These are phyloP conservation scores for Tragopan temminckii DNA, from an alignment of 2,797 vertebrate species.

Conservation along the genomic window DNA sequence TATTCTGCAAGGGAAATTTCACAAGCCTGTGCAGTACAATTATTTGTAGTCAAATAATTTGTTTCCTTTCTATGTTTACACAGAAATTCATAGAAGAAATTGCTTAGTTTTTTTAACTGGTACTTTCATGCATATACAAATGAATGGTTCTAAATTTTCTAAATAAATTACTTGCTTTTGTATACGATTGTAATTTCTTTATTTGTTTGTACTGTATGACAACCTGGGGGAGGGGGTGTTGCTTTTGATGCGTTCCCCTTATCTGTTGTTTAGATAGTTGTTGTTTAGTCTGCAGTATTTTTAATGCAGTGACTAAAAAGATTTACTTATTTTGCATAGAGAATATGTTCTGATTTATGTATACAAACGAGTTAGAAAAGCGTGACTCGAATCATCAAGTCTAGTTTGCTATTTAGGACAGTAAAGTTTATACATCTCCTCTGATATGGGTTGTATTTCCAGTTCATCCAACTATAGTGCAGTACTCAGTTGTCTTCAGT, in stretches of 20 bases:
- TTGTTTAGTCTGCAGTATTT: no score
- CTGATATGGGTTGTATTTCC: background rate
- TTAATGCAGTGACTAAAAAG: background rate
- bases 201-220: background rate
- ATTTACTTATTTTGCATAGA: background rate
- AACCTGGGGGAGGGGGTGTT: background rate
- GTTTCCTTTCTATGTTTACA: constrained; percentile 42
- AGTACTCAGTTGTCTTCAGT: background rate
- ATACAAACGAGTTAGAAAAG: background rate
- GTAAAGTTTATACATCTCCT: rapidly evolving
- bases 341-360: background rate
- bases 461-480: background rate
- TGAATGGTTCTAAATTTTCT: constrained; percentile 35
- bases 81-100: constrained; percentile 27
- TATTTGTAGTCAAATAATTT: constrained; percentile 37
- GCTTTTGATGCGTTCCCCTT: background rate
- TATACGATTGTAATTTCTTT: background rate
- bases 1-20: constrained; percentile 30
- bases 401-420: background rate
- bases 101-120: constrained; percentile 1
- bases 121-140: background rate
- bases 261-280: background rate
- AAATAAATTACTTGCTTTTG: constrained; percentile 53
- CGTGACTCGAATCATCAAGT: background rate
- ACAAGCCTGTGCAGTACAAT: constrained; percentile 3